These are phyloP conservation scores for Halichoeres trimaculatus DNA, from an alignment of 2,113 vertebrate genomes.

Conservation along the genomic window DNA sequence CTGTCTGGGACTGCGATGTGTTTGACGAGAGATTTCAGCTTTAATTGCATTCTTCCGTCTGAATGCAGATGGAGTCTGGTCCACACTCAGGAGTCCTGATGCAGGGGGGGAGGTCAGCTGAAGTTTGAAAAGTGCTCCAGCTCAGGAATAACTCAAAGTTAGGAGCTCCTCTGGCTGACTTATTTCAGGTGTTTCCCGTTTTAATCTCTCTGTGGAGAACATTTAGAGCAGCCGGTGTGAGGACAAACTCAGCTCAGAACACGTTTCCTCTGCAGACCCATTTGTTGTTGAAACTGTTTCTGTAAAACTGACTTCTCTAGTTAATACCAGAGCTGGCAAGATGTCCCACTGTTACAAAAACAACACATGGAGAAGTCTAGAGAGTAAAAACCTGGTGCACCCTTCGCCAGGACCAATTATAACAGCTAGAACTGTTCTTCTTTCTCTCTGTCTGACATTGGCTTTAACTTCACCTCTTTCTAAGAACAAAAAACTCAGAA, in stretches of 20 bases:
- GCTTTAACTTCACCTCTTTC: no score
- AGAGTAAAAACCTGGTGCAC: neutral
- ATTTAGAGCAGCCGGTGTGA: neutral
- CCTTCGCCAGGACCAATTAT: neutral
- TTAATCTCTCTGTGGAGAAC: neutral
- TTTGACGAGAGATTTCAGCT: slow-evolving; percentile 82
- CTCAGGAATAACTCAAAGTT: neutral
- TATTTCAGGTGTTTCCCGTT: neutral
- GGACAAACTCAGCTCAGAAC: slow-evolving; percentile 2
- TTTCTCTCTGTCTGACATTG: neutral
- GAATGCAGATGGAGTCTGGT: slow-evolving; percentile 68
- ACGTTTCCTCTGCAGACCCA: neutral
- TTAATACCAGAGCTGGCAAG: neutral
- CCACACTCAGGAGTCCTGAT: slow-evolving; percentile 32
- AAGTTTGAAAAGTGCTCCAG: slow-evolving; percentile 29
- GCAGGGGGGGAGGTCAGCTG: slow-evolving; percentile 32
- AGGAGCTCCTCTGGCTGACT: neutral
- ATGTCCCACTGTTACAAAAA: neutral
- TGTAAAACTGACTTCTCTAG: neutral
- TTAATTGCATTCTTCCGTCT: slow-evolving; percentile 79
- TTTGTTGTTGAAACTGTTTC: slow-evolving; percentile 4
- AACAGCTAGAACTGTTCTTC: neutral
- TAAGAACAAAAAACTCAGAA: no score
- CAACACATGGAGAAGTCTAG: neutral
- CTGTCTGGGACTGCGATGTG: slow-evolving; percentile 62